Evolutionary conservation across 1,140 invertebrate species (phyloP).

Genomic region (Cylas formicarius): DNA sequence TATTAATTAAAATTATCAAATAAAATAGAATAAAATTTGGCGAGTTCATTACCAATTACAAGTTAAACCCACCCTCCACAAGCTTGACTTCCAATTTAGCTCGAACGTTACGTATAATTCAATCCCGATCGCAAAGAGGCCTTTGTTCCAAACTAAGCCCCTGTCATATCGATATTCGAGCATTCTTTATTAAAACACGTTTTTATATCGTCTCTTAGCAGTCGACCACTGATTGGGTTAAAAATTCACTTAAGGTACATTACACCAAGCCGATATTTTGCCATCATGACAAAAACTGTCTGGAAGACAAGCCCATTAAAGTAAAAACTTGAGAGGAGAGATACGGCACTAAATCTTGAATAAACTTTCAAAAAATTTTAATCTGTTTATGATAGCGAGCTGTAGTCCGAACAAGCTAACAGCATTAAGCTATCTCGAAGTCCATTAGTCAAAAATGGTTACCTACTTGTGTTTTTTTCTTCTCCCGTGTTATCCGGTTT

Average conservation of each 20-base stretch:
- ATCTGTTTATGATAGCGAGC: conserved; percentile 25
- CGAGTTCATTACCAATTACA: too few species aligned
- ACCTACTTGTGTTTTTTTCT: conserved; percentile 23
- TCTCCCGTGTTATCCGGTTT: conserved; percentile 14
- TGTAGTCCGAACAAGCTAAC: conserved; percentile 24
- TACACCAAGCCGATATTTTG: conserved; percentile 19
- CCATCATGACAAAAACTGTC: conserved; percentile 14
- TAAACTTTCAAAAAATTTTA: conserved; percentile 20
- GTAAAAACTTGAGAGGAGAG: conserved; percentile 22
- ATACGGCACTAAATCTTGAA: conserved; percentile 24
- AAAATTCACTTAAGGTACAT: conserved; percentile 22
- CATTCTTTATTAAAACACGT: conserved; percentile 25
- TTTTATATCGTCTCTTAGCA: conserved; percentile 21
- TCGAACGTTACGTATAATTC: too few species aligned
- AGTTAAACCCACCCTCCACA: too few species aligned
- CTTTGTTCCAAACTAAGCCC: too few species aligned
- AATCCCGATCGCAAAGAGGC: too few species aligned
- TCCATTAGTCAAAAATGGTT: conserved; percentile 26
- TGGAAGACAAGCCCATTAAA: conserved; percentile 21
- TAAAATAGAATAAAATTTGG: too few species aligned
- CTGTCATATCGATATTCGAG: too few species aligned
- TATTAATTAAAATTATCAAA: too few species aligned
- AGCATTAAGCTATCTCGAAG: conserved; percentile 25
- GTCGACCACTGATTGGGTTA: conserved; percentile 22
- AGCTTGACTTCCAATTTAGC: too few species aligned